Evolutionary conservation across 1,140 invertebrate species (phyloP), one percentile per base, ranked within the genome.

Genomic region (Pemphigus obesinymphae): DNA sequence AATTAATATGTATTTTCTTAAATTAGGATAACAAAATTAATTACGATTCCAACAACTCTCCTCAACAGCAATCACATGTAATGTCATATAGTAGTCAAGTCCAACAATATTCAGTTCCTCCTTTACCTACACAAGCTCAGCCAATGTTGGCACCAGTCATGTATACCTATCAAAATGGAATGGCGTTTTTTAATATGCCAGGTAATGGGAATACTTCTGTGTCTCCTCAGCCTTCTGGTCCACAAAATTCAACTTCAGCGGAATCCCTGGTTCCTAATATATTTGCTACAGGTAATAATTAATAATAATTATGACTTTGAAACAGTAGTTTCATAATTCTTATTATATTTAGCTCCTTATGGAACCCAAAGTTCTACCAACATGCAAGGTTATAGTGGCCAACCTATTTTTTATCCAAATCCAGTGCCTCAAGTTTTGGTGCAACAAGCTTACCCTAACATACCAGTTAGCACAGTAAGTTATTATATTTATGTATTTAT

Each of bases 111-210:
- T 72, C 48, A 45, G 83, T 82, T 50, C 83, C 83, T 81, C 63
- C 82, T n/a, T 53, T 80, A 43, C 15, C 55, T 26, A 40, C 73
- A 29, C 37, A 37, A 45, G 55, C 55, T 45, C 76, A 43, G 45
- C 76, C 76, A 80, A 45, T 80, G 55, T 45, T 78, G 83, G 83
- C 40, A 50, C 83, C 23, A 61, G 82, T 80, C 26, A 80, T 80
- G 40, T 85, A 84, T 50, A 84, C 84, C 15, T 85, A 83, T 82
- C 84, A 85, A 53, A 85, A 85, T 82, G 84, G 84, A 34, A 85
- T 84, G 84, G 84, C 84, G 20, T 85, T 84, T 82, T 85, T 85
- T 76, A 70, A 82, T 61, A 73, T 76, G 37, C 83, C 82, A 73
- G 45, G 58, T 10, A 82, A 61, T 31, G 82, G 66, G 15, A 82